phyloP scores from a whole-genome alignment of 2,888 invertebrate genomes.

The Volucella inflata region DNA sequence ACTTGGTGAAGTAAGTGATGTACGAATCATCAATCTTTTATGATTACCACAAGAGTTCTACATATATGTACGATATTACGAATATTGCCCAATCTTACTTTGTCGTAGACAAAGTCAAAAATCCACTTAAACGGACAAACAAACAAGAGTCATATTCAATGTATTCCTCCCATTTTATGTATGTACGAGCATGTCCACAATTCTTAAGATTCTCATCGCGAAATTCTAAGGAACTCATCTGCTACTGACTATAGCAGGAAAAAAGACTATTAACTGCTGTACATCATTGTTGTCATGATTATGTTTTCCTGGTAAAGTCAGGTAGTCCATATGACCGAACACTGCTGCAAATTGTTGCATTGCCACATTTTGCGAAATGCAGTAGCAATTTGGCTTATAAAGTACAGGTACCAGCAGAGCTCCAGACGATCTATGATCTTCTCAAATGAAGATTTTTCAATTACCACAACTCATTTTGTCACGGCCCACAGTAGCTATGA shows the following conservation, averaged over 20 bases:
- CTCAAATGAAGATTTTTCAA: slow-evolving; percentile 62
- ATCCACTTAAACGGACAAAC: no score
- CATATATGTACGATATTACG: no score
- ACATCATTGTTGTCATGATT: slow-evolving; percentile 66
- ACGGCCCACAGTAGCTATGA: slow-evolving; percentile 57
- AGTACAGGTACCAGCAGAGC: not conserved
- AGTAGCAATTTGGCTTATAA: slow-evolving; percentile 50
- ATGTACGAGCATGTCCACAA: not conserved
- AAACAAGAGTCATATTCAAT: slow-evolving; percentile 7
- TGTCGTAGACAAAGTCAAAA: no score
- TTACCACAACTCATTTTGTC: slow-evolving; percentile 69
- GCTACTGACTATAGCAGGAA: slow-evolving; percentile 28
- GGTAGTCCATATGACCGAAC: slow-evolving; percentile 66
- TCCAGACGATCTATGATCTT: not conserved
- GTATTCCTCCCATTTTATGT: slow-evolving; percentile 37
- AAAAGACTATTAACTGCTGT: slow-evolving; percentile 18
- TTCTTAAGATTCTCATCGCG: slow-evolving; percentile 57
- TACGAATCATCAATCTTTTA: no score
- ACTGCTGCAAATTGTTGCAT: slow-evolving; percentile 63
- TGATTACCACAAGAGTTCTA: no score
- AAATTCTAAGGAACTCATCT: slow-evolving; percentile 65
- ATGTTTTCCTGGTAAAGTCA: slow-evolving; percentile 67
- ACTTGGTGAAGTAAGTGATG: no score
- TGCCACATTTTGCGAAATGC: slow-evolving; percentile 55
- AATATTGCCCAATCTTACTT: no score